Evolutionary conservation across 2,888 invertebrate genomes (phyloP), one percentile per base, ranked within the genome.

Genomic region (Heteromurus nitidus): DNA sequence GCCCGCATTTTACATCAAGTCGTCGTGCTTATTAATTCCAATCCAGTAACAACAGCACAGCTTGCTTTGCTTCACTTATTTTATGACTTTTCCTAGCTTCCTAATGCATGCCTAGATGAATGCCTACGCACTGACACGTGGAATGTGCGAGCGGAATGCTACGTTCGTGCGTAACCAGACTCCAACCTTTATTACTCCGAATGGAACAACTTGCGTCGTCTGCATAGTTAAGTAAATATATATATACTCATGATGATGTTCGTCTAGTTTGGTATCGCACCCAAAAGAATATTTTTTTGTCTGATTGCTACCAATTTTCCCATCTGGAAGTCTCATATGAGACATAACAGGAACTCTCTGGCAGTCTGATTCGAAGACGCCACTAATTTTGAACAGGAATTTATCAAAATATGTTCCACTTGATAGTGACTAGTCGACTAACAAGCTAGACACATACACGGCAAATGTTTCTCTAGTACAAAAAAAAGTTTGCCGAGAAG

Each of bases 51-150:
- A n/a, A n/a, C n/a, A n/a, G 53, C 24, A 24, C 42, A 13, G n/a
- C 13, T 36, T 36, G 36, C 36, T 11, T 60, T 18, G 28, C n/a
- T 72, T 30, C 60, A 28, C 28, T 60, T 60, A 3, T 50, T 1
- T 7, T 50, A 58, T 13, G n/a, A 55, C 20, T 55, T 67, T 44
- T 26, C 3, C 24, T 36, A 18, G 18, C 67, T 67, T 53, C 36
- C 24, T 18, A 31, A 28, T 44, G 36, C 55, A 36, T 42, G 42
- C 36, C 50, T 24, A 28, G 42, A n/a, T n/a, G 53, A 75, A 20
- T 53, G 65, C 70, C 70, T 79, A 79, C 77, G 70, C 77, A 79
- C 42, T 69, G 77, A 79, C 77, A 79, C 77, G 77, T 79, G 77
- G 47, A 28, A 55, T n/a, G 20, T 18, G 30, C 31, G 53, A 60